Evolutionary conservation across 2,113 vertebrate species (phyloP).

Genomic region (Zapus hudsonius): DNA sequence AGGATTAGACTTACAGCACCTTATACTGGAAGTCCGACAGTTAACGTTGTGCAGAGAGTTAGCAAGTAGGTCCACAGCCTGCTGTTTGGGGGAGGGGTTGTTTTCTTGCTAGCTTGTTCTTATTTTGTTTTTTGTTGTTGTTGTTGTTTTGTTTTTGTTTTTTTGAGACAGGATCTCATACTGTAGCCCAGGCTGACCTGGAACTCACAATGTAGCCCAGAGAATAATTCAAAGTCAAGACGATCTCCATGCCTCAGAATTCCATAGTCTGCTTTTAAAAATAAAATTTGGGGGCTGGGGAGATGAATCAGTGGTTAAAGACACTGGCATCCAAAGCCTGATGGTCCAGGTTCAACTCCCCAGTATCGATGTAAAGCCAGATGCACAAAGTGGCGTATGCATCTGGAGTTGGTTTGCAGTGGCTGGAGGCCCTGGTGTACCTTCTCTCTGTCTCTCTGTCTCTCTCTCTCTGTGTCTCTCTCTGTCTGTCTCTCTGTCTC

Average conservation of each 20-base stretch:
- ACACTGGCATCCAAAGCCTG: no score
- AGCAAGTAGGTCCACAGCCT: not conserved
- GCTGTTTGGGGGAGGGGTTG: not conserved
- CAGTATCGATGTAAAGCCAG: no score
- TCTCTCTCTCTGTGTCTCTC: no score
- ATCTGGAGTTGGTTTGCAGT: no score
- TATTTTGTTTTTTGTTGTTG: not conserved
- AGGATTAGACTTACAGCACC: not conserved
- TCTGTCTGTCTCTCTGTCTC: no score
- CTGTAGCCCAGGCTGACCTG: not conserved
- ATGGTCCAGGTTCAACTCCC: no score
- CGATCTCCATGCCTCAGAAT: not conserved
- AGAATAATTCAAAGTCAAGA: not conserved
- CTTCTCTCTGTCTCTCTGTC: no score
- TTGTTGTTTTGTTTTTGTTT: not conserved
- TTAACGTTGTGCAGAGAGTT: not conserved
- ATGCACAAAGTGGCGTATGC: no score
- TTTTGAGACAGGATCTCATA: not conserved
- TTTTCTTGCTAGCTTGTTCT: not conserved
- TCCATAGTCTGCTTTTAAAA: not conserved
- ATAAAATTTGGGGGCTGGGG: no score
- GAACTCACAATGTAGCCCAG: not conserved
- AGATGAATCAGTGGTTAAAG: no score
- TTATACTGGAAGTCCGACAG: not conserved
- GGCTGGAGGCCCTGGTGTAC: no score